Base-by-base conservation (phyloP, 2,888 invertebrate species). In the Rugalucina vietnamica region DNA sequence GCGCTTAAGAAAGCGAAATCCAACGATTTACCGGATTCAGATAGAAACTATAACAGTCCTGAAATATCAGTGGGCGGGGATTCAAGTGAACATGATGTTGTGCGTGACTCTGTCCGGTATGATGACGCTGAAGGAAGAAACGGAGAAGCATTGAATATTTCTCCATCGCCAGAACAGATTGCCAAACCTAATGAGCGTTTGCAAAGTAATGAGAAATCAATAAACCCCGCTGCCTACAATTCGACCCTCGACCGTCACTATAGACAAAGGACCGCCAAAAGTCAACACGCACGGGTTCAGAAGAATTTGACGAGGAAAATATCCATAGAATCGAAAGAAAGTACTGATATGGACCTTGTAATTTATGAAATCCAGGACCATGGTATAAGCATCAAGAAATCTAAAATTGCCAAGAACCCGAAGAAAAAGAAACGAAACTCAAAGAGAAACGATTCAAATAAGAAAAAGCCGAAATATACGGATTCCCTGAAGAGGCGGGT, bases 401-500 rank as follows among this genome's bases (percentile, higher is more conserved):
- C 65, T 34, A 65, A 65, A 34, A 65, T 65, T n/a, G 65, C 65
- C 3, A 65, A 65, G 21, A 18, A 14, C 10, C 34, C 65, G 29
- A 65, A 65, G 32, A 65, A 32, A 12, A 65, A 34, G 34, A 65
- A 65, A 65, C 32, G 65, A 65, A 65, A 65, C 18, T 2, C 32
- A 34, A 65, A 18, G 29, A 27, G 1, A 4, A 18, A 32, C 32
- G 65, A 12, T 2, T 12, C 18, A 2, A 4, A 1, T 14, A 34
- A 10, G 34, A 65, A 18, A 34, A 65, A 65, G 21, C 21, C 65
- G 18, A 65, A 65, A 3, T 65, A 65, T 18, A 65, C 65, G 21
- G 65, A 65, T 18, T 65, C 65, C 2, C 34, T 77, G 36, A 71
- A 49, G 34, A 77, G 73, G 34, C 60, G 50, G 43, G 77, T 77